phyloP scores from a whole-genome alignment of 2,797 vertebrate genomes.

The Danio albolineatus region DNA sequence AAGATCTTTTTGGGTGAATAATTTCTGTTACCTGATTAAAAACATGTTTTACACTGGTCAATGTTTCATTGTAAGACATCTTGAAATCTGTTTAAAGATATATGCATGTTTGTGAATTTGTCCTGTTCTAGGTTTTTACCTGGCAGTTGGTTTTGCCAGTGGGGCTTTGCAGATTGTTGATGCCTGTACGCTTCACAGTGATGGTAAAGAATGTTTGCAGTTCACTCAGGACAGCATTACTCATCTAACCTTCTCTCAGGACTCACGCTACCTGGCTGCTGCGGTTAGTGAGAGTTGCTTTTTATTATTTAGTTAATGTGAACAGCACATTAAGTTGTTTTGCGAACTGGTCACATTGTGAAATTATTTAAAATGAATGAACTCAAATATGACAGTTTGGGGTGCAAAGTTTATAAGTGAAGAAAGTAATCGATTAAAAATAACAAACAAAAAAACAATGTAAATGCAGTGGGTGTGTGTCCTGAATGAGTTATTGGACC shows the following conservation, averaged over 20 bases:
- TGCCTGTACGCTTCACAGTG: slow-evolving; percentile 79
- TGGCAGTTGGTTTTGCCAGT: slow-evolving; percentile 87
- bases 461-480: no score
- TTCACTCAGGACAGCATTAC: slow-evolving; percentile 81
- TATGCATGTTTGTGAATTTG: slow-evolving; percentile 1
- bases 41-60: no score
- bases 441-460: no score
- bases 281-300: slow-evolving; percentile 79
- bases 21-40: no score
- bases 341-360: neutral
- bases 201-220: slow-evolving; percentile 76
- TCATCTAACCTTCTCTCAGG: slow-evolving; percentile 88
- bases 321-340: neutral
- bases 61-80: neutral
- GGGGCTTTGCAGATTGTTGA: slow-evolving; percentile 88
- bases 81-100: neutral
- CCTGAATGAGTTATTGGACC: no score
- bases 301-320: neutral
- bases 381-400: neutral
- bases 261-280: slow-evolving; percentile 89
- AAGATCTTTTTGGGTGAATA: no score
- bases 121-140: slow-evolving; percentile 77
- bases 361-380: neutral
- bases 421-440: no score
- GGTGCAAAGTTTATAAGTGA: neutral